Percentiles rank a stretch among this genome's conserved stretches.
Evolutionary conservation across 2,888 invertebrate species (phyloP).

Genomic region (Mythimna albipuncta): DNA sequence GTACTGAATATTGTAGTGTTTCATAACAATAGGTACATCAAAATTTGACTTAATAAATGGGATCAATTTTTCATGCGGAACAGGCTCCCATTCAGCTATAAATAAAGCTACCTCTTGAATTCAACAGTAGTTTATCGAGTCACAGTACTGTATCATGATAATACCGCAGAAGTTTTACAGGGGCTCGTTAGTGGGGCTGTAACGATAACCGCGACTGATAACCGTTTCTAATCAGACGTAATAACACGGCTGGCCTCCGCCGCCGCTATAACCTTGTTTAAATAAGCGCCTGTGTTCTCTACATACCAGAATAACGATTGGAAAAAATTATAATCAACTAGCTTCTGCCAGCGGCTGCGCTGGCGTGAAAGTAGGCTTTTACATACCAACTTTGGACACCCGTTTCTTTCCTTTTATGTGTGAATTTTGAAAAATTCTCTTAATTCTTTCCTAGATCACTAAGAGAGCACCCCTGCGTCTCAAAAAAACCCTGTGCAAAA

Average conservation of each 20-base stretch:
- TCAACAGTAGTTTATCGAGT: slow-evolving; percentile 82
- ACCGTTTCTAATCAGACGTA: slow-evolving; percentile 88
- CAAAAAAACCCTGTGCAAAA: too few species aligned
- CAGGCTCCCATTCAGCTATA: slow-evolving; percentile 41
- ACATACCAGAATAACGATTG: slow-evolving; percentile 45
- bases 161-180: slow-evolving; percentile 86
- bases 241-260: slow-evolving; percentile 75
- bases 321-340: slow-evolving; percentile 28
- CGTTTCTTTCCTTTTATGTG: too few species aligned
- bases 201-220: slow-evolving; percentile 88
- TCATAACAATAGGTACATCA: slow-evolving; percentile 22
- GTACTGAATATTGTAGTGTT: slow-evolving; percentile 29
- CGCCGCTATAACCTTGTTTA: slow-evolving; percentile 40
- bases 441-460: too few species aligned
- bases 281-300: slow-evolving; percentile 27
- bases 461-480: too few species aligned
- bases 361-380: too few species aligned
- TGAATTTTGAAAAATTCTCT: too few species aligned
- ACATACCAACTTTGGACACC: too few species aligned
- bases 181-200: slow-evolving; percentile 85
- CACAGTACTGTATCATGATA: slow-evolving; percentile 82
- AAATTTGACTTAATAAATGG: slow-evolving; percentile 31
- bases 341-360: too few species aligned
- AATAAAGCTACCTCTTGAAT: slow-evolving; percentile 79
- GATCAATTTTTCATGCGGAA: slow-evolving; percentile 45